Percentiles rank a stretch among this genome's conserved stretches.
Evolutionary conservation across 2,113 vertebrate species (phyloP).

Genomic region (Dipodomys merriami): DNA sequence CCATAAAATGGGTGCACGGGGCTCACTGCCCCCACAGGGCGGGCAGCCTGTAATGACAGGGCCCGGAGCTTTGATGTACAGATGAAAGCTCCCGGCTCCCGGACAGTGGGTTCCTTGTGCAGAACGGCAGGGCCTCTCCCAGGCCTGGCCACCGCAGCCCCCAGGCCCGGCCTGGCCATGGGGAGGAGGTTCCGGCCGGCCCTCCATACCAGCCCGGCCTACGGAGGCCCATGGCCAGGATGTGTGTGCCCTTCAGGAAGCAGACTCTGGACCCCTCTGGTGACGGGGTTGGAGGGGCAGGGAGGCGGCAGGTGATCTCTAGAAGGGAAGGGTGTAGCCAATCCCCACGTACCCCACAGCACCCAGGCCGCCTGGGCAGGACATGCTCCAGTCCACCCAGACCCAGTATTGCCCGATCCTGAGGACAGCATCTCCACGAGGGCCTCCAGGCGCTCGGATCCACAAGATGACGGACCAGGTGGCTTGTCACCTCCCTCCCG

Average conservation of each 20-base stretch:
- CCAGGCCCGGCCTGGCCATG: neutral
- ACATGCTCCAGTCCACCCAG: neutral
- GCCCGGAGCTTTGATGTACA: conserved; percentile 53
- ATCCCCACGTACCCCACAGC: too few relatives aligned
- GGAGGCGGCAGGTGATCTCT: neutral
- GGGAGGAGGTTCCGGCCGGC: neutral
- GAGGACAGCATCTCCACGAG: accelerated
- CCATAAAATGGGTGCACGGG: conserved; percentile 52
- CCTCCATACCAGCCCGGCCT: neutral
- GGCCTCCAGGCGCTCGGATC: neutral
- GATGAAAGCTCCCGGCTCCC: conserved; percentile 46
- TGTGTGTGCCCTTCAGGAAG: neutral
- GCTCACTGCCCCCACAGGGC: neutral
- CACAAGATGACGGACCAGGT: accelerated
- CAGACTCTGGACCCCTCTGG: neutral
- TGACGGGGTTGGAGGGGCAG: accelerated
- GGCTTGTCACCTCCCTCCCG: neutral
- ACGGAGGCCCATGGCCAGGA: neutral
- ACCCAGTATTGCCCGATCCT: neutral
- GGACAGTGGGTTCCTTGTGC: neutral
- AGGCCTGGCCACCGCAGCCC: neutral
- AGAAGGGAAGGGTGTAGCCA: neutral
- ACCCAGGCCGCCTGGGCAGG: accelerated
- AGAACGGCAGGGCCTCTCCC: accelerated
- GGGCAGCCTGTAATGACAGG: conserved; percentile 51